Conservation (phyloP, 2,113 vertebrate species). For the Rattus rattus region DNA sequence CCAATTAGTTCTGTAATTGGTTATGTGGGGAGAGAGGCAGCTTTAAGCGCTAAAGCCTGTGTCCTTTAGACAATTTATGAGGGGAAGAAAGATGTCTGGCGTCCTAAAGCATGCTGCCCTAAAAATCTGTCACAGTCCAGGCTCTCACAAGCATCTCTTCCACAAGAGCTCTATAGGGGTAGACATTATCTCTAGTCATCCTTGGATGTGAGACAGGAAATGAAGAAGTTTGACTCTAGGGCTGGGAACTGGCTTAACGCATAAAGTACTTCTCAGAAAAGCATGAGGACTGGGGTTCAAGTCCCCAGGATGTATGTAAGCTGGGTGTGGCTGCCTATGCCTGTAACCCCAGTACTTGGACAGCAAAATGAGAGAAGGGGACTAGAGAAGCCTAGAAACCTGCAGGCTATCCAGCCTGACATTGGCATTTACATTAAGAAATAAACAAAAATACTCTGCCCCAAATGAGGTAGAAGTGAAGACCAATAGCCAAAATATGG, state of each 20-base stretch:
- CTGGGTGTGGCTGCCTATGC: not conserved
- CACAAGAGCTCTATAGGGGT: not conserved
- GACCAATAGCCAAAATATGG: not conserved
- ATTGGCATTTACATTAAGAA: not conserved
- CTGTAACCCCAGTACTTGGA: not conserved
- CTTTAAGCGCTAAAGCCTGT: conserved; percentile 8
- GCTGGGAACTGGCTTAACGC: not conserved
- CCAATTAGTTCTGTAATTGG: conserved; percentile 75
- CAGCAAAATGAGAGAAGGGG: not conserved
- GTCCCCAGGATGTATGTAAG: not conserved
- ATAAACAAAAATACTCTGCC: not conserved
- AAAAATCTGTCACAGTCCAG: not conserved
- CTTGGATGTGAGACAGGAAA: not conserved
- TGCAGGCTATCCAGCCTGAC: not conserved
- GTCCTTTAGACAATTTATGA: conserved; percentile 31
- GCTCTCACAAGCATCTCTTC: not conserved
- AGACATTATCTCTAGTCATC: not conserved
- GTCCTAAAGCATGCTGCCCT: not conserved
- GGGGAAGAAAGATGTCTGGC: not conserved
- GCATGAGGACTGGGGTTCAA: not conserved
- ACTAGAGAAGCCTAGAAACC: not conserved
- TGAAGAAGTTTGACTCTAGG: not conserved
- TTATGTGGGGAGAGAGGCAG: conserved; percentile 65
- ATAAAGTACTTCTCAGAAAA: not conserved
- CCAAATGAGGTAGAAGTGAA: not conserved